Evolutionary conservation across 2,888 invertebrate species (phyloP), one percentile per base, ranked within the genome.

Genomic region (Meghimatium bilineatum): DNA sequence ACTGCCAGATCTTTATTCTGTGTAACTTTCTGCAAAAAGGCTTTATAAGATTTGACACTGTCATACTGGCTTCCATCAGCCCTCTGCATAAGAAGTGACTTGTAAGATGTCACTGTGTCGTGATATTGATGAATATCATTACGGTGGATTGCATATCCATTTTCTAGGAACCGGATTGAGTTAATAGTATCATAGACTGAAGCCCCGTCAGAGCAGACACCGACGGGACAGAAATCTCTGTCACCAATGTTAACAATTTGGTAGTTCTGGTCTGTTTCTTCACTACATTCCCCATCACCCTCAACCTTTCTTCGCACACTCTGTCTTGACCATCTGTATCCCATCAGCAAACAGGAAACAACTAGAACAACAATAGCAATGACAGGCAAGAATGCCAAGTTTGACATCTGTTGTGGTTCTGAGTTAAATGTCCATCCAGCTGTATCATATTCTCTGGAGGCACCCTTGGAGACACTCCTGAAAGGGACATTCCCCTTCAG

Each of bases 101-200:
- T 85, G 66, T 72, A 81, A 0, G 86, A 81, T 26, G 85, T 85
- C 20, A 86, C 80, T 0, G 86, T 85, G 56, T 84, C 84, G 36
- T 84, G 84, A 66, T 79, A 83, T 36, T 52, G 69, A n/a, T 79
- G 79, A 44, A 38, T 34, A n/a, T 79, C 69, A 67, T 38, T 71
- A 1, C 36, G 38, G 8, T 52, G 34, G 17, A 38, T 63, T 12
- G 74, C 38, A 36, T 17, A 71, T 14, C 85, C 86, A 52, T 86
- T 86, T 32, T 81, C 75, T 3, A 85, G 63, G 14, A 75, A 49
- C 23, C 86, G 76, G 71, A 85, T 85, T 6, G 87, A 87, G 10
- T 66, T 83, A 20, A 87, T 77, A 8, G 87, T 86, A 71, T 87
- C 87, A 60, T 87, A 87, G 60, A 85, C 72, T 23, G 86, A 87